phyloP scores from a whole-genome alignment of 2,113 vertebrate species.

The Pardalotus punctatus region DNA sequence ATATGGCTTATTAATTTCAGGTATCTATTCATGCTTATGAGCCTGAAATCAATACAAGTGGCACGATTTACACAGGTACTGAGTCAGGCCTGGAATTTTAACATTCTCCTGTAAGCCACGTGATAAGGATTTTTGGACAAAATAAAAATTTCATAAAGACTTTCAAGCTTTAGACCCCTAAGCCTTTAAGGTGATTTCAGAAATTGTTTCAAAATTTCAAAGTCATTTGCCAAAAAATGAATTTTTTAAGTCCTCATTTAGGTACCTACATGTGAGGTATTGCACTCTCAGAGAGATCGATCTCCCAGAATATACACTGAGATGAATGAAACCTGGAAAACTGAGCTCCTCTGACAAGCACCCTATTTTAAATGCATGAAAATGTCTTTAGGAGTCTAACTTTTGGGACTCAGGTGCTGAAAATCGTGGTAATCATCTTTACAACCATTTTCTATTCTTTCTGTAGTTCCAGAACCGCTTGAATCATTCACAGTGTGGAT shows the following conservation, averaged over 20 bases:
- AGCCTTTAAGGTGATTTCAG: background rate
- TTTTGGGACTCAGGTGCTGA: background rate
- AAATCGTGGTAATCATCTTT: slow-evolving; percentile 11
- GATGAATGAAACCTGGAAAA: background rate
- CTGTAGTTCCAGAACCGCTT: background rate
- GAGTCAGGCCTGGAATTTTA: background rate
- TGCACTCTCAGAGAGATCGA: background rate
- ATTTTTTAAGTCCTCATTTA: slow-evolving; percentile 25
- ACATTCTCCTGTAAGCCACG: background rate
- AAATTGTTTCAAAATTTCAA: slow-evolving; percentile 22
- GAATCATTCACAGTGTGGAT: background rate
- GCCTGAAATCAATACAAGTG: slow-evolving; percentile 8
- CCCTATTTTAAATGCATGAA: background rate
- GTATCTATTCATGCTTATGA: slow-evolving; percentile 18
- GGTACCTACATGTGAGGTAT: background rate
- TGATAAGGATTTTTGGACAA: background rate
- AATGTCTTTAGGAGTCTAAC: background rate
- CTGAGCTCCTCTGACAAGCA: background rate
- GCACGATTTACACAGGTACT: background rate
- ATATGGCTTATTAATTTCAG: slow-evolving; percentile 33
- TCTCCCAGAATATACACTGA: background rate
- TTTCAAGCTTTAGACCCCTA: background rate
- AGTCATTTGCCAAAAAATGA: slow-evolving; percentile 28
- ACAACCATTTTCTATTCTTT: background rate
- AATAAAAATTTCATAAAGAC: slow-evolving; percentile 16